A percentile compares a stretch with the other conserved stretches of the same genome.
These are phyloP conservation scores for Micropterix aruncella DNA, from an alignment of 2,888 invertebrate genomes.

Conservation along the genomic window DNA sequence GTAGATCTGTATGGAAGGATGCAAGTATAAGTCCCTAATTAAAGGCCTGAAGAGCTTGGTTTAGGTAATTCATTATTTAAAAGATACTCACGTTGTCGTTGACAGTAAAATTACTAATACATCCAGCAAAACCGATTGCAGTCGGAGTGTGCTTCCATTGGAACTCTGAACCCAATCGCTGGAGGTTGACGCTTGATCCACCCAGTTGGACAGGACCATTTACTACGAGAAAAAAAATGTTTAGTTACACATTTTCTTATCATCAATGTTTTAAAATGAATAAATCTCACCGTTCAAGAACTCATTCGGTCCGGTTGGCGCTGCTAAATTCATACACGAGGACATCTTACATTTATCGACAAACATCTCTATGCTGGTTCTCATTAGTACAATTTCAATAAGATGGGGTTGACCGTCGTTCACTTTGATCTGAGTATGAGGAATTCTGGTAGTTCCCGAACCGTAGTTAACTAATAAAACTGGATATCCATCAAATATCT, in stretches of 20 bases:
- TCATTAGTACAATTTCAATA: constrained; percentile 62
- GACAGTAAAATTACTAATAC: constrained; percentile 82
- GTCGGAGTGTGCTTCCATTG: constrained; percentile 61
- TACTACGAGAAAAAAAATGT: constrained; percentile 27
- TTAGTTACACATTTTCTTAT: constrained; percentile 19
- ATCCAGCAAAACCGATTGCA: constrained; percentile 67
- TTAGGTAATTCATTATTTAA: too few relatives aligned
- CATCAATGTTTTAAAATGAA: background rate
- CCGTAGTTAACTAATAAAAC: constrained; percentile 80
- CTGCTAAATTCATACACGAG: constrained; percentile 54
- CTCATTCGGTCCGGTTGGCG: constrained; percentile 55
- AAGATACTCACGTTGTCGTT: constrained; percentile 47
- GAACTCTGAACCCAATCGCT: constrained; percentile 42
- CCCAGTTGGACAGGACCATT: constrained; percentile 84
- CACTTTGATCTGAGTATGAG: constrained; percentile 55
- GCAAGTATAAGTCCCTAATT: too few relatives aligned
- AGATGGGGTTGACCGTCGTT: constrained; percentile 79
- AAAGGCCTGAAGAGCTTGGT: too few relatives aligned
- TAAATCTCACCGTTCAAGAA: constrained; percentile 46
- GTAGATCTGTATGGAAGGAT: too few relatives aligned
- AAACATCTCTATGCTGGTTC: constrained; percentile 55
- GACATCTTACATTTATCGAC: constrained; percentile 62
- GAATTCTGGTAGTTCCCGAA: constrained; percentile 58
- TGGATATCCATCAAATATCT: constrained; percentile 71
- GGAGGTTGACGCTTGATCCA: constrained; percentile 53